A percentile compares a stretch with the other conserved stretches of the same genome.
These are phyloP conservation scores for Ernsta delagoae DNA, from an alignment of 2,888 invertebrate genomes.

Conservation along the genomic window DNA sequence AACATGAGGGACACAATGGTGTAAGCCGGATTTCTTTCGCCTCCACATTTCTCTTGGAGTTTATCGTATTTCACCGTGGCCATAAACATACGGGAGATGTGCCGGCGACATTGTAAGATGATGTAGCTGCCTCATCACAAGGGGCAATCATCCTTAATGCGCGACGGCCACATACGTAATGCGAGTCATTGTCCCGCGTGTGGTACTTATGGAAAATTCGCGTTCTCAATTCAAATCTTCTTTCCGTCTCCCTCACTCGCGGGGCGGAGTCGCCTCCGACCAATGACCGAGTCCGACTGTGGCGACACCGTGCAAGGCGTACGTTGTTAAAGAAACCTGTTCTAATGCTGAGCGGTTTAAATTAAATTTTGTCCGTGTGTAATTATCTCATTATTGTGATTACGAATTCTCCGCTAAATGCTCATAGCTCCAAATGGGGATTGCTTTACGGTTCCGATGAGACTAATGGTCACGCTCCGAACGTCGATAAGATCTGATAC, in stretches of 20 bases:
- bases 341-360: slow-evolving; percentile 85
- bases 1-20: slow-evolving; percentile 75
- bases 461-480: slow-evolving; percentile 63
- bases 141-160: slow-evolving; percentile 84
- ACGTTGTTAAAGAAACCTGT: slow-evolving; percentile 85
- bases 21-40: slow-evolving; percentile 78
- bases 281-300: slow-evolving; percentile 80
- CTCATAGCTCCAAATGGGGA: slow-evolving; percentile 78
- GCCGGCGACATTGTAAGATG: slow-evolving; percentile 81
- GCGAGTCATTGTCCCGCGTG: slow-evolving; percentile 84
- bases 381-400: slow-evolving; percentile 85
- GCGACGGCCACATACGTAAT: slow-evolving; percentile 84
- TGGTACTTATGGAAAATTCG: slow-evolving; percentile 85
- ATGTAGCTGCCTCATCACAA: slow-evolving; percentile 83
- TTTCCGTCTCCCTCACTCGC: slow-evolving; percentile 81
- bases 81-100: slow-evolving; percentile 74
- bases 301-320: slow-evolving; percentile 84
- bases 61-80: slow-evolving; percentile 79
- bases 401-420: slow-evolving; percentile 83
- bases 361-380: slow-evolving; percentile 85
- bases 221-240: slow-evolving; percentile 85
- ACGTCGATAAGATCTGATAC: slow-evolving; percentile 50
- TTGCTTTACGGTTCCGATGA: slow-evolving; percentile 62
- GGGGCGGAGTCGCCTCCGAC: slow-evolving; percentile 82
- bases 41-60: slow-evolving; percentile 75